phyloP scores from a whole-genome alignment of 1,140 invertebrate species.

The Drosophila grimshawi region DNA sequence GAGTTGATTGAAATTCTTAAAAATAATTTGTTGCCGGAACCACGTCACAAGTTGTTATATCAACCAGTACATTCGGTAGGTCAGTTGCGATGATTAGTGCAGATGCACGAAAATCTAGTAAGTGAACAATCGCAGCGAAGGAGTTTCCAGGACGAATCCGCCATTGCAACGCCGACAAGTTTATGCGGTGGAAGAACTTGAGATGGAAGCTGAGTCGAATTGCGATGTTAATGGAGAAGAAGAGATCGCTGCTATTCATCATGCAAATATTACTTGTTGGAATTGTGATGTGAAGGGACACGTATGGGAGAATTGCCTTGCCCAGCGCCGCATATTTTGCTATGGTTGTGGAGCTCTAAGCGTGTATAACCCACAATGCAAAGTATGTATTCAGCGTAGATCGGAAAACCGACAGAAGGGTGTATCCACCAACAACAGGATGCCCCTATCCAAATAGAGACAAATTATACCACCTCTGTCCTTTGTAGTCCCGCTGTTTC shows the following conservation, averaged over 20 bases:
- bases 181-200: not conserved
- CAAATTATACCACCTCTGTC: too few species aligned
- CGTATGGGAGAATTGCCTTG: not conserved
- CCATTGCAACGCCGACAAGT: not conserved
- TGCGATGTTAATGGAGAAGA: too few species aligned
- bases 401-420: not conserved
- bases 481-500: too few species aligned
- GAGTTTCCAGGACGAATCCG: not conserved
- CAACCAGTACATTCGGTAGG: too few species aligned
- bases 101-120: too few species aligned
- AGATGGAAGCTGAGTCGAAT: too few species aligned
- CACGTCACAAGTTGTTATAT: too few species aligned
- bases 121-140: not conserved
- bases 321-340: not conserved
- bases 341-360: not conserved
- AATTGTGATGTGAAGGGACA: not conserved
- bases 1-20: not conserved
- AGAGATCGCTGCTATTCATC: too few species aligned
- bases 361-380: too few species aligned
- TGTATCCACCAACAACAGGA: not conserved
- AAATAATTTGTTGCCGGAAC: not conserved
- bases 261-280: not conserved
- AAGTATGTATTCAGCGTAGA: too few species aligned
- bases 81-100: too few species aligned
- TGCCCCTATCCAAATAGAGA: slow-evolving; percentile 18